These are phyloP conservation scores for Agrochola lota DNA, from an alignment of 2,888 invertebrate genomes.

Conservation along the genomic window DNA sequence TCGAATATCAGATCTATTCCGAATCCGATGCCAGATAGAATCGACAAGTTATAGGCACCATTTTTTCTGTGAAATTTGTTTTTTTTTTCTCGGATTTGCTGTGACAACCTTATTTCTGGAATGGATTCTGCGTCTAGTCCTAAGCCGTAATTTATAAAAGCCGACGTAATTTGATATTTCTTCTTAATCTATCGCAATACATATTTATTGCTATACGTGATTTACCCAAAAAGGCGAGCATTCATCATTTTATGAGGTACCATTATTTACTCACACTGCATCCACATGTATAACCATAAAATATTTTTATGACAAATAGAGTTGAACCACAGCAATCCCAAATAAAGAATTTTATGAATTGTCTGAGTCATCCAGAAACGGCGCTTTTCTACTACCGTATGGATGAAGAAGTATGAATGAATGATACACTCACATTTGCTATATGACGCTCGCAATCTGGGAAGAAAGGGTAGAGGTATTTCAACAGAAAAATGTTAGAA, in stretches of 20 bases:
- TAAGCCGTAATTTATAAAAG: slow-evolving; percentile 51
- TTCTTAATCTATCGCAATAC: slow-evolving; percentile 15
- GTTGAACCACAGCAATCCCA: slow-evolving; percentile 50
- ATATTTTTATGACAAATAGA: slow-evolving; percentile 58
- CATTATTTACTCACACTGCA: slow-evolving; percentile 58
- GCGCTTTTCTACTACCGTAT: slow-evolving; percentile 58
- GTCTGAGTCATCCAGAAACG: slow-evolving; percentile 55
- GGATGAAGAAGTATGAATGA: slow-evolving; percentile 64
- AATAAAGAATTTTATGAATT: slow-evolving; percentile 63
- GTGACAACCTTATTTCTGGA: slow-evolving; percentile 62
- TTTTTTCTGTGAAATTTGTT: slow-evolving; percentile 74
- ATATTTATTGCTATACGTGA: slow-evolving; percentile 32
- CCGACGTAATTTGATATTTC: slow-evolving; percentile 28
- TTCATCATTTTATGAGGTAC: slow-evolving; percentile 47
- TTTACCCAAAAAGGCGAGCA: slow-evolving; percentile 25
- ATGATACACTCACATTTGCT: slow-evolving; percentile 59
- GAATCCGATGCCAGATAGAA: slow-evolving; percentile 76
- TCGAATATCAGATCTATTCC: slow-evolving; percentile 78
- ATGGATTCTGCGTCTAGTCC: slow-evolving; percentile 33
- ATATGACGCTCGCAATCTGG: slow-evolving; percentile 61
- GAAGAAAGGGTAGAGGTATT: slow-evolving; percentile 62
- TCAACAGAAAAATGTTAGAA: slow-evolving; percentile 70
- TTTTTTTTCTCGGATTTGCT: slow-evolving; percentile 67
- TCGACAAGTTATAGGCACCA: slow-evolving; percentile 72
- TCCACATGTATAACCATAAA: slow-evolving; percentile 49